These are phyloP conservation scores for Ectobius pallidus DNA, from an alignment of 2,888 invertebrate species.

Conservation along the genomic window DNA sequence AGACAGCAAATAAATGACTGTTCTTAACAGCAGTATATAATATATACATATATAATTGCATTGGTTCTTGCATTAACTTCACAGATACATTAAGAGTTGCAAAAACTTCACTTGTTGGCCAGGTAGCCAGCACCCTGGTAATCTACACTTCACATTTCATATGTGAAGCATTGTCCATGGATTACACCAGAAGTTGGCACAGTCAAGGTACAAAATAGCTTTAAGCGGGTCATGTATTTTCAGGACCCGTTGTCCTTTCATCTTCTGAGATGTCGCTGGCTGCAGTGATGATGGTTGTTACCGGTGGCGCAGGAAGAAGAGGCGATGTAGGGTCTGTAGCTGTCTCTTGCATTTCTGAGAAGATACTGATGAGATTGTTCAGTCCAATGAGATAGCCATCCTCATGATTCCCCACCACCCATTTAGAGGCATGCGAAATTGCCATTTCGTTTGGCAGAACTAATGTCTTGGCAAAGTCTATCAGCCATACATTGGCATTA, in stretches of 20 bases:
- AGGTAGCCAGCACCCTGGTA: neutral
- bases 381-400: conserved; percentile 94
- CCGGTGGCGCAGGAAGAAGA: conserved; percentile 12
- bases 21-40: too few species aligned
- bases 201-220: neutral
- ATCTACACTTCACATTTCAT: neutral
- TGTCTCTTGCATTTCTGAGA: conserved; percentile 63
- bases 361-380: conserved; percentile 86
- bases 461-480: conserved; percentile 96
- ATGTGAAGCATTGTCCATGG: neutral
- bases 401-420: conserved; percentile 94
- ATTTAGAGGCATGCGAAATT: conserved; percentile 81
- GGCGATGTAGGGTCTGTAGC: neutral
- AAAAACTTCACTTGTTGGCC: neutral
- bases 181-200: neutral
- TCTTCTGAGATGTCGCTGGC: conserved; percentile 40
- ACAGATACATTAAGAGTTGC: neutral
- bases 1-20: too few species aligned
- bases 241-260: conserved; percentile 19
- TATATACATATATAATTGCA: neutral
- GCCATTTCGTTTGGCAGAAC: conserved; percentile 74
- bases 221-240: conserved; percentile 15
- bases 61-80: neutral
- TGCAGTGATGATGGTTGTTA: conserved; percentile 42
- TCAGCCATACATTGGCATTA: conserved; percentile 93